These are phyloP conservation scores for Paedocypris sp. DNA, from an alignment of 2,113 vertebrate species.

Conservation along the genomic window DNA sequence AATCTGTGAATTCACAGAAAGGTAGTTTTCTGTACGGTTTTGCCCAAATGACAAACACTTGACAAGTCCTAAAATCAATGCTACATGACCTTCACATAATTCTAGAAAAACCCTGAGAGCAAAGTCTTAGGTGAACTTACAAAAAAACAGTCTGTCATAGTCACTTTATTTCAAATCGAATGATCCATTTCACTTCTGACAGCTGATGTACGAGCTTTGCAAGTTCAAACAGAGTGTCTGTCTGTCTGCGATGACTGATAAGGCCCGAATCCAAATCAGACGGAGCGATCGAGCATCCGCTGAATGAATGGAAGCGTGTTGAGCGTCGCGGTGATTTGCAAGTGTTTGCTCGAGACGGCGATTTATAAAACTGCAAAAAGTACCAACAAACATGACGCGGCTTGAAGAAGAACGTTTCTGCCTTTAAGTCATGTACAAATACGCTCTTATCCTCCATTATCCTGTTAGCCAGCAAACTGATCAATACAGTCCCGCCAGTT, in stretches of 20 bases:
- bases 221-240: constrained; percentile 21
- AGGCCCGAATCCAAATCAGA: constrained; percentile 25
- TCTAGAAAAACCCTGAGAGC: not conserved
- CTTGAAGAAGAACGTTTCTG: too few relatives aligned
- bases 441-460: too few relatives aligned
- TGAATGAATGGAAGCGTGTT: constrained; percentile 29
- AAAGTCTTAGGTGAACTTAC: too few relatives aligned
- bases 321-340: constrained; percentile 8
- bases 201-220: constrained; percentile 13
- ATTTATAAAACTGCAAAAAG: not conserved
- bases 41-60: too few relatives aligned
- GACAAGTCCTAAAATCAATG: not conserved
- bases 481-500: too few relatives aligned
- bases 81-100: not conserved
- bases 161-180: constrained; percentile 8
- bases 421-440: too few relatives aligned
- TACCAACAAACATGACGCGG: not conserved
- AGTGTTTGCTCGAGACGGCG: not conserved
- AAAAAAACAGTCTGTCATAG: not conserved
- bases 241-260: constrained; percentile 22
- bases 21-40: too few relatives aligned
- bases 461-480: too few relatives aligned
- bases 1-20: too few relatives aligned
- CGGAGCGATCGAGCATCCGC: constrained; percentile 18
- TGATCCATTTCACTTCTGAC: constrained; percentile 11